Evolutionary conservation across 2,113 vertebrate species (phyloP).

Genomic region (Scytalopus superciliaris): DNA sequence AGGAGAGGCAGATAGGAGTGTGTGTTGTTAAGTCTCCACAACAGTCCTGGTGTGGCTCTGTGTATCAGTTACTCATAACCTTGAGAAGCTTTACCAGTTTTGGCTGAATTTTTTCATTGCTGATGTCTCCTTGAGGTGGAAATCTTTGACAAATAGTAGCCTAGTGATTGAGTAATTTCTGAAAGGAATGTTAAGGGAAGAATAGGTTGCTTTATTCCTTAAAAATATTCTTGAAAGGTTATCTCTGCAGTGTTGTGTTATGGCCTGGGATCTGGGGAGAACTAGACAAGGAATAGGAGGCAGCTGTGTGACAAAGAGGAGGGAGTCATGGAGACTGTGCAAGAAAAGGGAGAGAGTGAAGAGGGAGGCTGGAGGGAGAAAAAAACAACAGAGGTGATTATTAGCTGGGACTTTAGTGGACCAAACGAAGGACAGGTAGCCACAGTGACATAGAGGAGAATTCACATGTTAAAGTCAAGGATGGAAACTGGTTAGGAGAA

Average conservation of each 20-base stretch:
- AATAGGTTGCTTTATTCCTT: background rate
- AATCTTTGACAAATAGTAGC: background rate
- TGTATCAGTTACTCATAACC: background rate
- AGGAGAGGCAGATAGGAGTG: background rate
- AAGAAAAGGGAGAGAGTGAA: background rate
- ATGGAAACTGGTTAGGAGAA: background rate
- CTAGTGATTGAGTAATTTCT: background rate
- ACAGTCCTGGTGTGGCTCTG: background rate
- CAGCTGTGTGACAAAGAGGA: background rate
- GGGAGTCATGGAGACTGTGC: background rate
- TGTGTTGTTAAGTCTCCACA: background rate
- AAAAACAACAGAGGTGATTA: background rate
- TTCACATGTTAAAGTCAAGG: background rate
- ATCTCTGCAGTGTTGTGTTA: background rate
- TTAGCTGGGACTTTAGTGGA: background rate
- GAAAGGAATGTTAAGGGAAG: background rate
- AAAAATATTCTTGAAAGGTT: background rate
- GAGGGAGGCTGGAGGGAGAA: background rate
- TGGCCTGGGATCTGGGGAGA: background rate
- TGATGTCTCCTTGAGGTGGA: background rate
- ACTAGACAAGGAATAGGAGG: background rate
- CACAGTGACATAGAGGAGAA: background rate
- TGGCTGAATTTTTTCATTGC: background rate
- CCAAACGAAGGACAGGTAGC: background rate
- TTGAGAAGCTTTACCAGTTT: background rate